A percentile compares a stretch with the other conserved stretches of the same genome.
These are phyloP conservation scores for Frankliniella intonsa DNA, from an alignment of 2,888 invertebrate species.

Conservation along the genomic window DNA sequence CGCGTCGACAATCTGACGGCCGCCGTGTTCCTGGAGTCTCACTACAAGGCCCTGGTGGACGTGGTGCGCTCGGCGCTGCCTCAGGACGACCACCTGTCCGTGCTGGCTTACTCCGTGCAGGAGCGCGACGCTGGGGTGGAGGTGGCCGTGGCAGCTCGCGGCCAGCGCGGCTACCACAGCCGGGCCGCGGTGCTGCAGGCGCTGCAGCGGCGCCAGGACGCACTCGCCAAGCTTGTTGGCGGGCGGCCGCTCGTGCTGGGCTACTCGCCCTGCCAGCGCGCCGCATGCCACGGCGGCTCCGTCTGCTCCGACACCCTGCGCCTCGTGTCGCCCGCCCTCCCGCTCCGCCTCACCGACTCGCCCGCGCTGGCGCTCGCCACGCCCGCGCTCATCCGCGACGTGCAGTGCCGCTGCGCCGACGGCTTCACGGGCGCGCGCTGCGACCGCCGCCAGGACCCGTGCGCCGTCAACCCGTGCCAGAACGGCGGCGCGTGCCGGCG, in stretches of 20 bases:
- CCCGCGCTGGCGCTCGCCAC: constrained; percentile 76
- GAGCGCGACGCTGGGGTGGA: constrained; percentile 63
- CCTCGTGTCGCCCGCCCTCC: constrained; percentile 58
- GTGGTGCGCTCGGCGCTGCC: constrained; percentile 46
- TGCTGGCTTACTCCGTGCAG: constrained; percentile 63
- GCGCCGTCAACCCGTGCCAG: constrained; percentile 82
- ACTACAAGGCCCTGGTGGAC: constrained; percentile 70
- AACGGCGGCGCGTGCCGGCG: constrained; percentile 78
- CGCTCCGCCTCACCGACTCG: constrained; percentile 67
- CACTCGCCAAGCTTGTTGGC: constrained; percentile 60
- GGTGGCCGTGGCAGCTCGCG: constrained; percentile 64
- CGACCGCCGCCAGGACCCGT: constrained; percentile 84
- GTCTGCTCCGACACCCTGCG: constrained; percentile 66
- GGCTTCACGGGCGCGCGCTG: constrained; percentile 80
- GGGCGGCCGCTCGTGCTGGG: constrained; percentile 60
- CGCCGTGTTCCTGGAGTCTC: constrained; percentile 66
- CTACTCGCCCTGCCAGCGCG: constrained; percentile 69
- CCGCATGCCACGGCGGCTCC: constrained; percentile 74
- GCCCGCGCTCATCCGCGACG: constrained; percentile 71
- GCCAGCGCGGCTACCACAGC: constrained; percentile 54
- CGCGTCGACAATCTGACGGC: constrained; percentile 69
- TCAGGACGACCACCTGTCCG: constrained; percentile 1
- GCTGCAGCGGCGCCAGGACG: constrained; percentile 59
- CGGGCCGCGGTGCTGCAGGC: constrained; percentile 62
- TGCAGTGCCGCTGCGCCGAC: constrained; percentile 73